Evolutionary conservation across 2,888 invertebrate species (phyloP).

Genomic region (Lithophane socia): DNA sequence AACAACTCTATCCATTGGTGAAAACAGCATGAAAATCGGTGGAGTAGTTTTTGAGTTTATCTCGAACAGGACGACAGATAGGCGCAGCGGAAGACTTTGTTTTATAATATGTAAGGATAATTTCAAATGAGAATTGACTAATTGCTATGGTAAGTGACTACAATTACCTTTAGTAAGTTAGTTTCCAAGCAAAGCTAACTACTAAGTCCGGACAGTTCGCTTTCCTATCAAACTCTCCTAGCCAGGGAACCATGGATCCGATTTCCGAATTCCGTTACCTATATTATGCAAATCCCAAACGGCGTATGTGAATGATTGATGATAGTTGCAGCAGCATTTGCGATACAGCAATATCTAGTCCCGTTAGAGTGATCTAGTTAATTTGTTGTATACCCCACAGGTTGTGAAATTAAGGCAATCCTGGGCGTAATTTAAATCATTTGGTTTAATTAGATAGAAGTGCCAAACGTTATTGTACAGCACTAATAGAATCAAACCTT

Average conservation of each 20-base stretch:
- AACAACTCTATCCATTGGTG: too few relatives aligned
- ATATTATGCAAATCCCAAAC: slow-evolving; percentile 12
- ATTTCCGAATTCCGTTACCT: slow-evolving; percentile 19
- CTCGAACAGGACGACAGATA: too few relatives aligned
- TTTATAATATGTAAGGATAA: too few relatives aligned
- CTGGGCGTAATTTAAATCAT: too few relatives aligned
- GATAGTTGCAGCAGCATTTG: slow-evolving; percentile 14
- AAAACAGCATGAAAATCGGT: too few relatives aligned
- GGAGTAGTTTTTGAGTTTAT: too few relatives aligned
- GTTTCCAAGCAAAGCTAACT: too few relatives aligned
- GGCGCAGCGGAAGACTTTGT: too few relatives aligned
- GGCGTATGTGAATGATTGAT: slow-evolving; percentile 44
- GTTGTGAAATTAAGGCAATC: not conserved
- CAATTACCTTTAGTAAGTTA: too few relatives aligned
- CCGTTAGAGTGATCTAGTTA: slow-evolving; percentile 6
- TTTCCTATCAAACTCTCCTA: not conserved
- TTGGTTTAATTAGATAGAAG: not conserved
- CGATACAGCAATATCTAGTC: slow-evolving; percentile 1
- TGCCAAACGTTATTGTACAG: not conserved
- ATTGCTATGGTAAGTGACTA: not conserved
- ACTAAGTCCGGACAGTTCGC: not conserved
- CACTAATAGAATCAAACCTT: slow-evolving; percentile 22
- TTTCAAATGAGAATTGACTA: not conserved
- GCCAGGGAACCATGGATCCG: not conserved
- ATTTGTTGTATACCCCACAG: not conserved